Evolutionary conservation across 2,888 invertebrate genomes (phyloP).

Genomic region (Gibbula magus): DNA sequence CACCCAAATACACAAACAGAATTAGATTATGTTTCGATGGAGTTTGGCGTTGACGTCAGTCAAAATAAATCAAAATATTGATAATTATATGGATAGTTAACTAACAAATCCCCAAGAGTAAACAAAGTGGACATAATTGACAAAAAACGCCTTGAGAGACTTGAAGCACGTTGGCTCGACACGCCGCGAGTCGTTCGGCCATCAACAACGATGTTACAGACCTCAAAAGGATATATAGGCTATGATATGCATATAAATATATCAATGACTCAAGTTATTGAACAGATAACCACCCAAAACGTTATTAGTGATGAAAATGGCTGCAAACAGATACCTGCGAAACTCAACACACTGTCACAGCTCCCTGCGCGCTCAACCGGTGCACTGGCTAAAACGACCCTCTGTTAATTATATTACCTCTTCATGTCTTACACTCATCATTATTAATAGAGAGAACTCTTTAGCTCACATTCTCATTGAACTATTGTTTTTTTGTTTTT

Average conservation of each 20-base stretch:
- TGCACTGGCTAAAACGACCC: background rate
- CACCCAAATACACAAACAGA: constrained; percentile 2
- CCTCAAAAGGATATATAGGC: too few species aligned
- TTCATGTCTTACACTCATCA: background rate
- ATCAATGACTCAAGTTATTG: background rate
- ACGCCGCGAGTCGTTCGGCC: too few species aligned
- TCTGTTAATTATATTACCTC: background rate
- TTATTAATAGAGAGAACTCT: background rate
- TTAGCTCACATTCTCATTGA: background rate
- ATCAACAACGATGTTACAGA: too few species aligned
- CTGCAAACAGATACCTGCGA: background rate
- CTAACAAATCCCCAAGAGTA: background rate
- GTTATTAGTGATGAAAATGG: background rate
- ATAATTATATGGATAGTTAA: background rate
- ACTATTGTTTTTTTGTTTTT: too few species aligned
- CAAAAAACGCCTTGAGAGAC: background rate
- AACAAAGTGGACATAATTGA: background rate
- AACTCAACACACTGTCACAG: background rate
- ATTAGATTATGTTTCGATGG: background rate
- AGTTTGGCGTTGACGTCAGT: background rate
- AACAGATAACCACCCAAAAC: background rate
- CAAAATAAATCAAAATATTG: background rate
- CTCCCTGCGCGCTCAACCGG: background rate
- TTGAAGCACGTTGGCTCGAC: background rate
- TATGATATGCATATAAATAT: background rate